These are phyloP conservation scores for Pelodytes ibericus DNA, from an alignment of 2,797 vertebrate species.

Conservation along the genomic window DNA sequence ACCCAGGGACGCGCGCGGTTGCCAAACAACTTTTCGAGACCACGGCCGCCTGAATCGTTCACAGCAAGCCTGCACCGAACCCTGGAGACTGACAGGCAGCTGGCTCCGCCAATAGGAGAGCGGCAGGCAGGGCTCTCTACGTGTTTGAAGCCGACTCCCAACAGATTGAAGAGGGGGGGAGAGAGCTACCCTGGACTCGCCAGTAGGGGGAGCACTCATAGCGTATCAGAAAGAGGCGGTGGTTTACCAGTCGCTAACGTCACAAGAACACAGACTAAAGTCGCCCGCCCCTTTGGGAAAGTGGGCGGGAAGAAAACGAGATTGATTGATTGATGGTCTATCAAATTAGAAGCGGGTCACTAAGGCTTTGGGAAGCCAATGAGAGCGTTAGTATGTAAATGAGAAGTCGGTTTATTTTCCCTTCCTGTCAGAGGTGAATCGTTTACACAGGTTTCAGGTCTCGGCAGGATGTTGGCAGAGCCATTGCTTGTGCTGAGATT, in stretches of 20 bases:
- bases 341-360: not conserved
- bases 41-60: constrained; percentile 49
- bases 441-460: too few species aligned
- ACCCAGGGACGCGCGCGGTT: constrained; percentile 48
- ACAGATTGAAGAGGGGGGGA: too few species aligned
- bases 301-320: not conserved
- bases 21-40: not conserved
- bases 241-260: not conserved
- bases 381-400: not conserved
- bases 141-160: not conserved
- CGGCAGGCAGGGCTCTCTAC: not conserved
- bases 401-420: too few species aligned
- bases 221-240: not conserved
- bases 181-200: not conserved
- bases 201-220: not conserved
- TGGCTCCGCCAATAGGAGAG: constrained; percentile 31
- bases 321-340: not conserved
- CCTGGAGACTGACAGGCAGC: constrained; percentile 27
- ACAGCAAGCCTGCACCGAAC: constrained; percentile 53
- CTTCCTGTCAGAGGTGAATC: too few species aligned
- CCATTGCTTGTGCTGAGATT: too few species aligned
- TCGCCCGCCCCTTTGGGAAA: not conserved
- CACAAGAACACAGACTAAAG: not conserved
- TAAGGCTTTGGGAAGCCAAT: not conserved
- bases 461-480: too few species aligned